Evolutionary conservation across 2,113 vertebrate genomes (phyloP).

Genomic region (Oncorhynchus nerka): DNA sequence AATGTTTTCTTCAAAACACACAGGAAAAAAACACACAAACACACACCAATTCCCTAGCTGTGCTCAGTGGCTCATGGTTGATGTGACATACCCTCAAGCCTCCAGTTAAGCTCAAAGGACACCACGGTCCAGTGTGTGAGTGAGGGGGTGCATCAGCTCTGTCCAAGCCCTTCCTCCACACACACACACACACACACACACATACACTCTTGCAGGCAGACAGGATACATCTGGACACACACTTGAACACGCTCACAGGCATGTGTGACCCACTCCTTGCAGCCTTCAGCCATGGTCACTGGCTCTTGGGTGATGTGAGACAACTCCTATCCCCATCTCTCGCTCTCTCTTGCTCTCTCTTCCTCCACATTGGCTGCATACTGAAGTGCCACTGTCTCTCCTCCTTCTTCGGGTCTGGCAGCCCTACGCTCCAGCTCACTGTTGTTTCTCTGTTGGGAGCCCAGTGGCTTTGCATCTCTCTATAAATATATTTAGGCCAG

Average conservation of each 20-base stretch:
- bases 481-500: not conserved
- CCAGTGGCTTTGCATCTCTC: not conserved
- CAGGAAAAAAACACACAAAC: no score
- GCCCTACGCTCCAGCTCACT: not conserved
- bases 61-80: slow-evolving; percentile 71
- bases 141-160: not conserved
- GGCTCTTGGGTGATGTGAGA: slow-evolving; percentile 19
- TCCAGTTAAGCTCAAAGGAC: slow-evolving; percentile 61
- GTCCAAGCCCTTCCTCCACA: not conserved
- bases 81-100: slow-evolving; percentile 68
- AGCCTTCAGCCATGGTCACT: slow-evolving; percentile 58
- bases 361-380: no score
- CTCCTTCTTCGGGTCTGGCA: not conserved
- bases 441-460: not conserved
- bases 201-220: not conserved
- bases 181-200: not conserved
- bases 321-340: no score
- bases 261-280: slow-evolving; percentile 23
- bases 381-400: slow-evolving; percentile 27
- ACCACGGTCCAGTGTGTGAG: no score
- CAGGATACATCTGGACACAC: not conserved
- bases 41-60: slow-evolving; percentile 48
- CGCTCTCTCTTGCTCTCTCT: no score
- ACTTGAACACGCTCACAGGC: slow-evolving; percentile 1
- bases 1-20: no score